Evolutionary conservation across 2,113 vertebrate species (phyloP).

Genomic region (Mastomys coucha): DNA sequence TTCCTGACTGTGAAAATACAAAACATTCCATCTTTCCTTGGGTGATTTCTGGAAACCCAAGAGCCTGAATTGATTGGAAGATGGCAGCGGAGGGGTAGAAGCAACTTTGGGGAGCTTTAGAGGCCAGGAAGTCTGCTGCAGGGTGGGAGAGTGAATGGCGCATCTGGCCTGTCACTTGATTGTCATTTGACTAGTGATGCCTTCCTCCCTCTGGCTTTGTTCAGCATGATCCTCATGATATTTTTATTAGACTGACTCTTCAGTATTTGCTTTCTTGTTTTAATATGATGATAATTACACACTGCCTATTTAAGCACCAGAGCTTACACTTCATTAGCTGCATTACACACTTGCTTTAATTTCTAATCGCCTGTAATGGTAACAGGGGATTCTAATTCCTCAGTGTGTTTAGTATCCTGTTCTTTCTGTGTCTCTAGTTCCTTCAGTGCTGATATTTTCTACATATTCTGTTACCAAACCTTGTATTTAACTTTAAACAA

Average conservation of each 20-base stretch:
- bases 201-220: neutral
- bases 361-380: neutral
- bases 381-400: slow-evolving; percentile 78
- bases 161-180: neutral
- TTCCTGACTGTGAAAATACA: neutral
- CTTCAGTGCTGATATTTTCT: neutral
- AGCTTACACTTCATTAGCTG: slow-evolving; percentile 82
- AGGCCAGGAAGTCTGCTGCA: neutral
- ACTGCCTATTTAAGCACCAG: slow-evolving; percentile 76
- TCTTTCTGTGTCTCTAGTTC: slow-evolving; percentile 18
- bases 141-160: neutral
- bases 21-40: neutral
- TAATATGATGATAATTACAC: slow-evolving; percentile 66
- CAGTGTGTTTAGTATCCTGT: slow-evolving; percentile 51
- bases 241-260: slow-evolving; percentile 51
- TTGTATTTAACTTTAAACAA: neutral
- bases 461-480: neutral
- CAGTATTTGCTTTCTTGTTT: slow-evolving; percentile 58
- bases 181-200: neutral
- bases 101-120: neutral
- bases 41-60: neutral
- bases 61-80: neutral
- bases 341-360: neutral
- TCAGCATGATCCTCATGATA: neutral
- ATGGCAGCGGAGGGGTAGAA: neutral